Conservation (phyloP, 37 sponge, comb jelly and placozoan genomes). For the Dysidea cf. avara region DNA sequence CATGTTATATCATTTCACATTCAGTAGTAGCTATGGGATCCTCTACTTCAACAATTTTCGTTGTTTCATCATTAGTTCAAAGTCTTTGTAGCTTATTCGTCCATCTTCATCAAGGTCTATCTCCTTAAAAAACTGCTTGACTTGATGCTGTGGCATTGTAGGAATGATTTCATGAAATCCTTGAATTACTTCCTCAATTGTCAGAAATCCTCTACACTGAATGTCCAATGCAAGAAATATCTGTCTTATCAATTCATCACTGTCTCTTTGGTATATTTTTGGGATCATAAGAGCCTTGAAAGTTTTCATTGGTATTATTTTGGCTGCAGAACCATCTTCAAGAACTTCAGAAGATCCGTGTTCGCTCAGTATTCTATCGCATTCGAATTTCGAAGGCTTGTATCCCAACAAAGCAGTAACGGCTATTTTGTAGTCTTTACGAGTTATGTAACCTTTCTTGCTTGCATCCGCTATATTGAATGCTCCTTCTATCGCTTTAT, state of each 20-base stretch:
- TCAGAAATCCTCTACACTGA: slow-evolving; percentile 58
- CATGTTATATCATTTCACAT: no score
- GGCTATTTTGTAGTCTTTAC: slow-evolving; percentile 73
- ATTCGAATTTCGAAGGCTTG: slow-evolving; percentile 72
- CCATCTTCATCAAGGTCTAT: slow-evolving; percentile 62
- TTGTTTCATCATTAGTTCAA: slow-evolving; percentile 64
- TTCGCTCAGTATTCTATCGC: slow-evolving; percentile 26
- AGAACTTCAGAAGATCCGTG: background rate
- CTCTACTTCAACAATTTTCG: background rate
- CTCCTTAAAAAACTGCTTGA: slow-evolving; percentile 41
- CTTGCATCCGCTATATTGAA: slow-evolving; percentile 44
- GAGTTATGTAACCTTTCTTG: slow-evolving; percentile 31
- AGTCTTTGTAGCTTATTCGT: slow-evolving; percentile 63
- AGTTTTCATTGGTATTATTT: background rate
- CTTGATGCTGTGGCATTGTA: background rate
- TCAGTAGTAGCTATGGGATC: no score
- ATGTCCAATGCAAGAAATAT: slow-evolving; percentile 69
- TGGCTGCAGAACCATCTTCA: slow-evolving; percentile 6
- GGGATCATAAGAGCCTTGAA: slow-evolving; percentile 39
- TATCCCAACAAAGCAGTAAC: slow-evolving; percentile 61
- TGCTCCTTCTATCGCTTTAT: slow-evolving; percentile 16
- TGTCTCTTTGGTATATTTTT: slow-evolving; percentile 21
- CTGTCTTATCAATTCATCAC: slow-evolving; percentile 43
- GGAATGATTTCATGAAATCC: slow-evolving; percentile 53
- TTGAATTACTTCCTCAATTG: slow-evolving; percentile 13